Base-by-base conservation (phyloP, 2,797 vertebrate genomes). In the Salarias fasciatus region DNA sequence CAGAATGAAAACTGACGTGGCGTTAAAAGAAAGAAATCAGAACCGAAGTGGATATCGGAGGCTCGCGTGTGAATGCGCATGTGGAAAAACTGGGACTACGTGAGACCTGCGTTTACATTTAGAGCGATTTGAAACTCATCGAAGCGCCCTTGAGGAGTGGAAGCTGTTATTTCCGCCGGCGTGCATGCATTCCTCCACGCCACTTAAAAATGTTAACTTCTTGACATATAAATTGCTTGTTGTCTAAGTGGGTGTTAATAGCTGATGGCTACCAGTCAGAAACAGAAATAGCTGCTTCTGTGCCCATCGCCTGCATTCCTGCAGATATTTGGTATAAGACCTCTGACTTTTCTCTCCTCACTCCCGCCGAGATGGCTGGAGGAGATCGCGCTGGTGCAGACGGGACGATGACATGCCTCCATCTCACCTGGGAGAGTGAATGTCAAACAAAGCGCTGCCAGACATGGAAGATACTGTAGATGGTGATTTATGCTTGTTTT, bases 241-340 rank as follows among this genome's bases (percentile, higher is more conserved):
- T 73, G 62, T 73, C 24, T 77, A 37, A 53, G 59, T 66, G 44
- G 54, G 73, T 66, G 69, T 70, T 68, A 75, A 74, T 75, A 11
- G 49, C 62, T 66, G 59, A 74, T 40, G 41, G 53, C 33, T 36
- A 38, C 54, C 63, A 55, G 49, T 33, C 53, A 63, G 49, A 71
- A 63, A 48, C 29, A 49, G 13, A 69, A 63, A 50, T 29, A 49
- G 13, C 52, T 1, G 6, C 42, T 48, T 55, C 56, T 40, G 15
- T 75, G 63, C 74, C 63, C 56, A 24, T 24, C 50, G 47, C 53
- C n/a, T 75, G 65, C 82, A 88, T 85, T 89, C 85, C 81, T 72
- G 52, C 46, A 72, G 18, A 60, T 28, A 72, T 84, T 84, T 84
- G 86, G 78, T 77, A 44, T 53, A 18, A 50, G 57, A 73, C 43